Base-by-base conservation (phyloP, 1,140 invertebrate genomes). In the Conopomorpha cramerella region DNA sequence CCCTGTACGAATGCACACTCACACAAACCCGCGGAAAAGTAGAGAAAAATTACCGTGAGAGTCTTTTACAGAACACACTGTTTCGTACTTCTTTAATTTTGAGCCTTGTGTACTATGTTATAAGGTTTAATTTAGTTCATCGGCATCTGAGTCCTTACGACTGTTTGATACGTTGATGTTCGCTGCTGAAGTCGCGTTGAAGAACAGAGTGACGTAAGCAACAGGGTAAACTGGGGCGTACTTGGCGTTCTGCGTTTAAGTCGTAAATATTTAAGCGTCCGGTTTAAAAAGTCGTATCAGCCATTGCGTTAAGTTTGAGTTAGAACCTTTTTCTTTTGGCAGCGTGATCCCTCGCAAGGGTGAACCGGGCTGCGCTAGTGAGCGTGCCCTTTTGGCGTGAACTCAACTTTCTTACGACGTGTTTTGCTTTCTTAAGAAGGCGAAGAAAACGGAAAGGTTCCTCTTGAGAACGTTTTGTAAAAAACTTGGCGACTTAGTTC, bases 381-480 rank as follows among this genome's bases (percentile, higher is more conserved):
- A 61, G 64, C n/a, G 58, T 64, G 34, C 39, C 30, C 29, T 36
- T 44, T 39, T 49, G 50, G 39, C 35, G 50, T 39, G 49, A 46
- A 41, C 51, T 41, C 53, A 61, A 64, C 58, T 70, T 72, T 70
- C 65, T 72, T 67, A 60, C n/a, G 41, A 49, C 45, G 51, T 39
- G 47, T 50, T 56, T 54, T 34, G 48, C 44, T 66, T 76, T 76
- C 71, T 71, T 76, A 76, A 68, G 65, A 71, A 76, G 38, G 58
- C 57, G 64, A 76, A 76, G 71, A 72, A 76, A 67, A 44, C 51
- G 49, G 55, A 76, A 73, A 71, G 66, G 71, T 68, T 70, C 54
- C 61, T 60, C 64, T 76, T 61, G 59, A 64, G 43, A 56, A 52
- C 43, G 56, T 76, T 72, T 71, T 51, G 58, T 62, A 55, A 71